A percentile compares a stretch with the other conserved stretches of the same genome.
Evolutionary conservation across 2,797 vertebrate genomes (phyloP).

Genomic region (Pseudocheirus occidentalis): DNA sequence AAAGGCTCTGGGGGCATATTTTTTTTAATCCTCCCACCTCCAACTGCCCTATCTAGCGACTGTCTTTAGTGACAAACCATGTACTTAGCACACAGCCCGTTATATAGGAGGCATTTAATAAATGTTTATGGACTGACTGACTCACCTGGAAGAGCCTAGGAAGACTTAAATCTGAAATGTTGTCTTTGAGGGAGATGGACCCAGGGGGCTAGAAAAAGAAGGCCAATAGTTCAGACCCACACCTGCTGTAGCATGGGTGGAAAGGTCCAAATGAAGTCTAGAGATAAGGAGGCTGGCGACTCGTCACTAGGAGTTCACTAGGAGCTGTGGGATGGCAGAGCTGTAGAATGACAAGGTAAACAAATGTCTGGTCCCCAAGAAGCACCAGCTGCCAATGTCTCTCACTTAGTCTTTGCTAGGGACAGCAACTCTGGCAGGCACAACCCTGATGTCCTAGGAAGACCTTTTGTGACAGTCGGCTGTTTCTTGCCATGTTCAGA

Average conservation of each 20-base stretch:
- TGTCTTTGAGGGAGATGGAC: not conserved
- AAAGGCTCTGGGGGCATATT: not conserved
- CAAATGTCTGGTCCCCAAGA: not conserved
- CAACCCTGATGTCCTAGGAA: not conserved
- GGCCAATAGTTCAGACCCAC: not conserved
- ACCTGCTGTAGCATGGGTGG: not conserved
- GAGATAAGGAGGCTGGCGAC: not conserved
- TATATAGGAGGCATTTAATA: not conserved
- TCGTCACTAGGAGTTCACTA: not conserved
- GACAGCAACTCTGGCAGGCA: not conserved
- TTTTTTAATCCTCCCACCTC: not conserved
- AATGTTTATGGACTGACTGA: conserved; percentile 30
- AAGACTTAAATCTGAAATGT: not conserved
- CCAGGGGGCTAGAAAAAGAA: not conserved
- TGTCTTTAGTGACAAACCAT: not conserved
- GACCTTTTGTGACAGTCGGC: not conserved
- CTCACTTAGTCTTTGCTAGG: not conserved
- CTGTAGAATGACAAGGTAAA: not conserved
- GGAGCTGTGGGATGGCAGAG: not conserved
- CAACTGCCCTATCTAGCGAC: not conserved
- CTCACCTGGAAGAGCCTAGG: not conserved
- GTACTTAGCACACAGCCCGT: not conserved
- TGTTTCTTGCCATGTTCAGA: not conserved
- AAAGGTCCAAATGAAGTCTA: not conserved
- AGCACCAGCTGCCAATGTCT: not conserved